phyloP scores from a whole-genome alignment of 2,888 invertebrate genomes.

The Periphyllus acericola region DNA sequence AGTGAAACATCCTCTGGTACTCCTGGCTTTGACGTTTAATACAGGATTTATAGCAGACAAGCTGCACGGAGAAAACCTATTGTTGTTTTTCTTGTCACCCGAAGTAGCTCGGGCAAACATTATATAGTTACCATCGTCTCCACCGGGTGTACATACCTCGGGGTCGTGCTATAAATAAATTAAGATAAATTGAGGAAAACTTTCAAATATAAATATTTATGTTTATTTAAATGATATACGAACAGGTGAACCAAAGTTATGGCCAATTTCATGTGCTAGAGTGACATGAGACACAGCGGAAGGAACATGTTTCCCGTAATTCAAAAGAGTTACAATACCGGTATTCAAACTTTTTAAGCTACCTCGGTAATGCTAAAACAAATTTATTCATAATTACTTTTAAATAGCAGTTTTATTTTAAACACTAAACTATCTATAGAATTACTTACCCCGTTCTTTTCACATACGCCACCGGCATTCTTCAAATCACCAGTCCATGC shows the following conservation, averaged over 20 bases:
- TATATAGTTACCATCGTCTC: conserved; percentile 97
- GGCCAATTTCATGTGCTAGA: conserved; percentile 98
- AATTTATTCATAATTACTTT: conserved; percentile 15
- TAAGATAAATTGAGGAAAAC: background rate
- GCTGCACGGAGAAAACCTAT: conserved; percentile 95
- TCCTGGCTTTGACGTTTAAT: conserved; percentile 89
- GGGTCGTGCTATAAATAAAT: conserved; percentile 85
- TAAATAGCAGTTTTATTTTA: background rate
- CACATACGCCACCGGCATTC: conserved; percentile 98
- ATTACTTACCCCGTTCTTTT: conserved; percentile 88
- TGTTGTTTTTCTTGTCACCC: conserved; percentile 97
- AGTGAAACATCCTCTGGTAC: conserved; percentile 91
- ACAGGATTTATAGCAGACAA: conserved; percentile 91
- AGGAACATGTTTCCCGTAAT: conserved; percentile 97
- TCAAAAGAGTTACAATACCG: conserved; percentile 95
- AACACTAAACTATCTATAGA: background rate
- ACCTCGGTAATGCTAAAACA: conserved; percentile 80
- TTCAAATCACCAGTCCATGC: conserved; percentile 98
- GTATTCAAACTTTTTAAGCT: conserved; percentile 95
- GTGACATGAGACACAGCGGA: conserved; percentile 99
- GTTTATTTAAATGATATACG: conserved; percentile 67
- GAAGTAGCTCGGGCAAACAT: conserved; percentile 99
- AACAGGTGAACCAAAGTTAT: conserved; percentile 98
- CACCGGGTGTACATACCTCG: conserved; percentile 92
- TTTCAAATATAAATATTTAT: background rate